Conservation (phyloP, 2,113 vertebrate genomes). For the Xenus cinereus region DNA sequence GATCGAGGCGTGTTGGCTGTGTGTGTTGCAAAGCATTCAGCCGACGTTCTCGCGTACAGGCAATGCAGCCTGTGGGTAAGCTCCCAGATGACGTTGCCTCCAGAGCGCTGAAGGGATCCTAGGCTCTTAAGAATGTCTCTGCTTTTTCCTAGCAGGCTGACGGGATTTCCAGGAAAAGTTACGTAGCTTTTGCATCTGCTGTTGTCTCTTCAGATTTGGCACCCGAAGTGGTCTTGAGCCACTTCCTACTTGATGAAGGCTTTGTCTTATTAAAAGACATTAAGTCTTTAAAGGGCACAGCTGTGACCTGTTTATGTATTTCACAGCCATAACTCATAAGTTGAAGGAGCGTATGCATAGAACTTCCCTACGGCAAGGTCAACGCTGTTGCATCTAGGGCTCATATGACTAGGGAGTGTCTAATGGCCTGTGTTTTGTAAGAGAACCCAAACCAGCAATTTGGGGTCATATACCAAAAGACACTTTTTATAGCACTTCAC, state of each 20-base stretch:
- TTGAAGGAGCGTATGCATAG: not conserved
- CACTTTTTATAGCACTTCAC: not conserved
- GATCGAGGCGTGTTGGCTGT: not conserved
- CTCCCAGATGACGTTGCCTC: not conserved
- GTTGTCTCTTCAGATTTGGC: not conserved
- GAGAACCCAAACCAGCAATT: not conserved
- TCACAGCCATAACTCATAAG: not conserved
- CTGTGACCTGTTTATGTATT: not conserved
- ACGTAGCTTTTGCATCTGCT: not conserved
- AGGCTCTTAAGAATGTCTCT: not conserved
- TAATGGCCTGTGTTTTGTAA: not conserved
- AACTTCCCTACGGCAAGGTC: not conserved
- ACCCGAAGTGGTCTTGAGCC: not conserved
- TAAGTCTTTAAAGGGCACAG: not conserved
- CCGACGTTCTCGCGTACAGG: accelerated
- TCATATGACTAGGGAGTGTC: not conserved
- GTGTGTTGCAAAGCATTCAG: not conserved
- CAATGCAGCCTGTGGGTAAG: not conserved
- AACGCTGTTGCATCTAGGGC: not conserved
- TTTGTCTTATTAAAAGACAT: not conserved
- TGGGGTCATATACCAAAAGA: not conserved
- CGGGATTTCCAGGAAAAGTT: not conserved
- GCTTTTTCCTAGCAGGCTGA: not conserved
- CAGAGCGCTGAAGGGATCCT: not conserved
- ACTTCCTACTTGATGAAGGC: not conserved